Conservation (phyloP, 2,888 invertebrate species). For the Catocala sponsa region DNA sequence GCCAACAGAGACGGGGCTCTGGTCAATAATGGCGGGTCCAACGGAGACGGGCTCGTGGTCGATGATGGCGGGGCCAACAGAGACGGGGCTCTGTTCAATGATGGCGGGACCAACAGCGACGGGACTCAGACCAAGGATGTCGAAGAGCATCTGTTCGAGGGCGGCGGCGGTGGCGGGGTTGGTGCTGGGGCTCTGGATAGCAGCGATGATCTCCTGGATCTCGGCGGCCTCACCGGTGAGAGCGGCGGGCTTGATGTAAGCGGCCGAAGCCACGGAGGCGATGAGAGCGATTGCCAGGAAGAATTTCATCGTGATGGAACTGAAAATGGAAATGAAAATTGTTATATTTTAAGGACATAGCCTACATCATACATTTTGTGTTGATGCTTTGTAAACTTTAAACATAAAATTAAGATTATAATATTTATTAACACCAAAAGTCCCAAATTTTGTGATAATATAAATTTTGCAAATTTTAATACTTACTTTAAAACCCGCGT, state of each 20-base stretch:
- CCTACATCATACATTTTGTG: too few relatives aligned
- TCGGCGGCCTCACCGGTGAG: constrained; percentile 36
- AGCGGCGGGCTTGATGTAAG: constrained; percentile 18
- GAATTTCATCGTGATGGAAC: constrained; percentile 28
- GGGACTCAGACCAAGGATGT: constrained; percentile 37
- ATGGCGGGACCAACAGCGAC: not conserved
- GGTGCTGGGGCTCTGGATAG: constrained; percentile 46
- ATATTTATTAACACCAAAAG: too few relatives aligned
- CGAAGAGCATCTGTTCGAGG: constrained; percentile 50
- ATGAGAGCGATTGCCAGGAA: constrained; percentile 32
- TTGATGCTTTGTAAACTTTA: too few relatives aligned
- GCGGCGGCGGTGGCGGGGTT: constrained; percentile 44
- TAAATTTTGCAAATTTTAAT: not conserved
- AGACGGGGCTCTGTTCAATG: constrained; percentile 20
- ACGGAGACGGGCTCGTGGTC: constrained; percentile 38
- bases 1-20: too few relatives aligned
- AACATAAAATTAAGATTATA: too few relatives aligned
- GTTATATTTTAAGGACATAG: not conserved
- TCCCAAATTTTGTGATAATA: too few relatives aligned
- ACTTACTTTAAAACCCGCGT: constrained; percentile 2
- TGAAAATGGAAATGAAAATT: constrained; percentile 3
- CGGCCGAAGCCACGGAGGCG: constrained; percentile 37
- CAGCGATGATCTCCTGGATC: constrained; percentile 49
- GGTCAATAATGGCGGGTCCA: too few relatives aligned
- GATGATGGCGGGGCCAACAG: constrained; percentile 30